phyloP scores from a whole-genome alignment of 2,888 invertebrate genomes.

The Xanthorhoe spadicearia region DNA sequence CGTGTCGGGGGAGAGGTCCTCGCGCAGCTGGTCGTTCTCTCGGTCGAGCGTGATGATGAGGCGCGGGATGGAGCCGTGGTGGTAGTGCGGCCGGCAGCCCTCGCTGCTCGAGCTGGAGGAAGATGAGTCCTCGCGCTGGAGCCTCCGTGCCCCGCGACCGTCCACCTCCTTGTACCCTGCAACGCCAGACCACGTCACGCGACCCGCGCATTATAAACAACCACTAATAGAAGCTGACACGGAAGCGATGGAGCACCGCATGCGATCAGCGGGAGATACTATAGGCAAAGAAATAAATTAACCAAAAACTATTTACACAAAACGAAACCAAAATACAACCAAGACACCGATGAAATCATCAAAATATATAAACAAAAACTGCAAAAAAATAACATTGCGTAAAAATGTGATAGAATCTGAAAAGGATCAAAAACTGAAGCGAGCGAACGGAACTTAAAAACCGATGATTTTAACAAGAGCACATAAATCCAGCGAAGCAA shows the following conservation, averaged over 20 bases:
- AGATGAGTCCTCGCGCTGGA: slow-evolving; percentile 67
- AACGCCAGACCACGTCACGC: slow-evolving; percentile 44
- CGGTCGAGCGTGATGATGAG: slow-evolving; percentile 74
- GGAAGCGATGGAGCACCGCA: slow-evolving; percentile 28
- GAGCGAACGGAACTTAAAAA: slow-evolving; percentile 5
- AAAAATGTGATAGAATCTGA: slow-evolving; percentile 22
- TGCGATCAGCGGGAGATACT: slow-evolving; percentile 3
- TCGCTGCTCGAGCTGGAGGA: slow-evolving; percentile 78
- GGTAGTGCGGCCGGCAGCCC: slow-evolving; percentile 57
- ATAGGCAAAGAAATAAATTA: slow-evolving; percentile 11
- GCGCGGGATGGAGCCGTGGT: slow-evolving; percentile 75
- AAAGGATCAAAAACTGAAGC: slow-evolving; percentile 19
- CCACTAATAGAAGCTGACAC: slow-evolving; percentile 17
- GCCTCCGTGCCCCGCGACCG: slow-evolving; percentile 43
- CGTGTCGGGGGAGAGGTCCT: slow-evolving; percentile 73
- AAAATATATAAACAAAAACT: background rate
- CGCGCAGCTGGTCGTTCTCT: slow-evolving; percentile 71
- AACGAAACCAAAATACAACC: slow-evolving; percentile 1
- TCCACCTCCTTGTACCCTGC: slow-evolving; percentile 71
- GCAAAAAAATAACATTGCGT: background rate
- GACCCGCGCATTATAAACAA: background rate
- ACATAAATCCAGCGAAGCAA: no score
- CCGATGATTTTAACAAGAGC: no score
- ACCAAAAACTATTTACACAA: slow-evolving; percentile 11
- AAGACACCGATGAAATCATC: slow-evolving; percentile 4